Percentiles rank a stretch among this genome's conserved stretches.
phyloP scores from a whole-genome alignment of 92 coral and sea anemone genomes.

The Actinostola sp. region DNA sequence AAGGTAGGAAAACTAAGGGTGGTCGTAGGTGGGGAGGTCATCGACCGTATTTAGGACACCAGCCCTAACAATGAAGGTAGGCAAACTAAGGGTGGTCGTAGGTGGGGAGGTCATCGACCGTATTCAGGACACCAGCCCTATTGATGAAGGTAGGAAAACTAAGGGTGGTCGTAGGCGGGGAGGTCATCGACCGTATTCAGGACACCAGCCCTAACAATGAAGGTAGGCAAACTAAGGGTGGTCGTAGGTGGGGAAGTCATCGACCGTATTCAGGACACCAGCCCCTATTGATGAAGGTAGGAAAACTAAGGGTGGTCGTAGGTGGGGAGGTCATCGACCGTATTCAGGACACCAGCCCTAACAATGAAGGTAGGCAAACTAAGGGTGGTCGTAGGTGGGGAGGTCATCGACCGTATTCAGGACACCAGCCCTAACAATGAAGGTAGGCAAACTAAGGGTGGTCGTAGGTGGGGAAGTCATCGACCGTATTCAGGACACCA shows the following conservation, averaged over 20 bases:
- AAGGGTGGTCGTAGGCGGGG: background rate
- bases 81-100: background rate
- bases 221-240: slow-evolving; percentile 9
- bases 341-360: slow-evolving; percentile 1
- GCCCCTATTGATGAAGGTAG: slow-evolving; percentile 19
- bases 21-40: background rate
- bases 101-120: background rate
- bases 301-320: background rate
- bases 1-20: slow-evolving; percentile 10
- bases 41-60: background rate
- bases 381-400: background rate
- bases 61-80: slow-evolving; percentile 16
- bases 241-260: background rate
- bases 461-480: background rate
- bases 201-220: slow-evolving; percentile 9
- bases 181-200: background rate
- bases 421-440: slow-evolving; percentile 9
- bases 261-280: background rate
- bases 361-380: slow-evolving; percentile 15
- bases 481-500: background rate
- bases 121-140: slow-evolving; percentile 1
- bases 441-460: slow-evolving; percentile 9
- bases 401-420: background rate
- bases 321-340: background rate
- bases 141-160: slow-evolving; percentile 15